phyloP scores from a whole-genome alignment of 2,797 vertebrate genomes.

The Eulemur mongoz region DNA sequence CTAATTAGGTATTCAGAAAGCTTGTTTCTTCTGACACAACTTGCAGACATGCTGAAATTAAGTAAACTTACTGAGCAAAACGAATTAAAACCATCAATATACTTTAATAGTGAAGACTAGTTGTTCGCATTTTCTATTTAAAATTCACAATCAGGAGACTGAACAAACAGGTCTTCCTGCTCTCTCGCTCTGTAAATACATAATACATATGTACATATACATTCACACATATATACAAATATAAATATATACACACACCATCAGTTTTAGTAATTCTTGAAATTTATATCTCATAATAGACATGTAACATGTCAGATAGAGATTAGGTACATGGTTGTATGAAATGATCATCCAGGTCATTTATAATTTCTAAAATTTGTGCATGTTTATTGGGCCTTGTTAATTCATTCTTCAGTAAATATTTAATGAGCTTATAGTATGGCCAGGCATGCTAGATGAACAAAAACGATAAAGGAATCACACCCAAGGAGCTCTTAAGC shows the following conservation, averaged over 20 bases:
- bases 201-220: background rate
- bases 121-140: constrained; percentile 11
- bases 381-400: background rate
- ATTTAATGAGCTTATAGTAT: background rate
- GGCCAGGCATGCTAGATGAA: background rate
- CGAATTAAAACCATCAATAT: background rate
- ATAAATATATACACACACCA: background rate
- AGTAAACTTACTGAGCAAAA: background rate
- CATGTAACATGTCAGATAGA: background rate
- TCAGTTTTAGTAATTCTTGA: background rate
- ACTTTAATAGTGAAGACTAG: background rate
- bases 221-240: background rate
- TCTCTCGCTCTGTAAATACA: background rate
- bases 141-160: background rate
- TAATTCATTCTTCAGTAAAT: constrained; percentile 12
- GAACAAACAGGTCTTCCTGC: background rate
- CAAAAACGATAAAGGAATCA: background rate
- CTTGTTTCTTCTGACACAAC: constrained; percentile 12
- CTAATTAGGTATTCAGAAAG: background rate
- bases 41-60: background rate
- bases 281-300: background rate
- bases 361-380: background rate
- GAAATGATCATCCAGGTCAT: background rate
- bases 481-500: background rate
- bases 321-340: background rate